Evolutionary conservation across 2,113 vertebrate species (phyloP), one percentile per base, ranked within the genome.

Genomic region (Mastomys natalensis): DNA sequence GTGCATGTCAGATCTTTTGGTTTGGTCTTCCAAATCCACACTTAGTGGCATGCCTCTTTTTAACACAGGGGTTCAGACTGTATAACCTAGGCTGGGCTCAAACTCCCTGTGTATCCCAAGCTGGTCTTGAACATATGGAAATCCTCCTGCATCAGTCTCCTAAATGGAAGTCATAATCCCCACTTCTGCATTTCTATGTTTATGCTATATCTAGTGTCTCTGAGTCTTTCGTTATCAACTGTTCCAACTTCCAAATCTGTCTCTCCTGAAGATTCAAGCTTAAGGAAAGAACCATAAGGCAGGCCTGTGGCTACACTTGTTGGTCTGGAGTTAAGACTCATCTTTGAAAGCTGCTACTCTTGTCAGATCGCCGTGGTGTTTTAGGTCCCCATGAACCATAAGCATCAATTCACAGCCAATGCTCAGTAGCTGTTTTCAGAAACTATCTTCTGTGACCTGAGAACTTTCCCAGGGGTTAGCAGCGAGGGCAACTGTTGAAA

Each of bases 1-100:
- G 73, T 92, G n/a, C 53, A 40, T 40, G 40, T 85, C 55, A 60
- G 26, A 40, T 88, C 68, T 84, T 94, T 62, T 93, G 76, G 53
- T 45, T 78, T 51, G 92, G 37, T 60, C 90, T 43, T 91, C 51
- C 51, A 87, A 53, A 89, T 91, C 84, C 60, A 91, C 64, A 62
- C 51, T 58, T 84, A 80, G 45, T 55, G 55, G 34, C n/a, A 80
- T 62, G 24, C 68, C 66, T 70, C 93, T 87, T 64, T 66, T 31
- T 37, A 7, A 58, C 34, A 24, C 21, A n/a, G 1, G 34, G 1
- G 55, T 51, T 81, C 51, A 81, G 17, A 43, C 53, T 45, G 8
- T 34, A 6, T 82, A 62, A 24, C 13, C 12, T 21, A 58, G 53
- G 48, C 34, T 58, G 31, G 37, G n/a, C 80, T 60, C 34, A 60